phyloP scores from a whole-genome alignment of 2,888 invertebrate genomes.

The Drepana falcataria region DNA sequence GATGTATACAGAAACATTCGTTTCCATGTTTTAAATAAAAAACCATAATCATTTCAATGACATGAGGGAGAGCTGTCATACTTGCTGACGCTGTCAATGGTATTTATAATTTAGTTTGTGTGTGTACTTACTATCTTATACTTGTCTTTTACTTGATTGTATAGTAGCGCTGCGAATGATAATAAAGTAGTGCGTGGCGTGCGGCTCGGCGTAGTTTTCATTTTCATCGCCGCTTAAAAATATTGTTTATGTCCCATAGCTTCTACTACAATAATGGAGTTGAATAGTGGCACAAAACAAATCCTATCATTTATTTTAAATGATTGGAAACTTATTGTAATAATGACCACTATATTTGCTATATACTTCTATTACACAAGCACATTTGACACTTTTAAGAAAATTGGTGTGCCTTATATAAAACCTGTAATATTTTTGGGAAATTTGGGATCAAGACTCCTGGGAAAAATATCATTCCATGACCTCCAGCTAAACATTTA shows the following conservation, averaged over 20 bases:
- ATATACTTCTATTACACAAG: conserved; percentile 64
- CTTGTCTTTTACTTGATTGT: no score
- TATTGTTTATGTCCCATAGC: no score
- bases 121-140: no score
- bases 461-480: conserved; percentile 62
- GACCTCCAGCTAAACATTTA: conserved; percentile 66
- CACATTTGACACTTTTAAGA: conserved; percentile 65
- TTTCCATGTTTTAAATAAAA: no score
- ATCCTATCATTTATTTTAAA: conserved; percentile 38
- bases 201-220: neutral
- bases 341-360: conserved; percentile 43
- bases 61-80: no score
- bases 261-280: conserved; percentile 25
- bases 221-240: neutral
- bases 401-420: conserved; percentile 59
- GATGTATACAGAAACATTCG: no score
- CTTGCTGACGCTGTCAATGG: no score
- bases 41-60: no score
- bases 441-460: conserved; percentile 61
- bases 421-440: conserved; percentile 72
- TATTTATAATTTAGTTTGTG: no score
- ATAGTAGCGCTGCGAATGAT: no score
- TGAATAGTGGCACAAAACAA: conserved; percentile 33
- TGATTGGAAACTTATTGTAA: conserved; percentile 55
- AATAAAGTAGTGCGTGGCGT: no score